Percentiles rank a stretch among this genome's conserved stretches.
These are phyloP conservation scores for Troglohyphantes excavatus DNA, from an alignment of 2,888 invertebrate species.

Conservation along the genomic window DNA sequence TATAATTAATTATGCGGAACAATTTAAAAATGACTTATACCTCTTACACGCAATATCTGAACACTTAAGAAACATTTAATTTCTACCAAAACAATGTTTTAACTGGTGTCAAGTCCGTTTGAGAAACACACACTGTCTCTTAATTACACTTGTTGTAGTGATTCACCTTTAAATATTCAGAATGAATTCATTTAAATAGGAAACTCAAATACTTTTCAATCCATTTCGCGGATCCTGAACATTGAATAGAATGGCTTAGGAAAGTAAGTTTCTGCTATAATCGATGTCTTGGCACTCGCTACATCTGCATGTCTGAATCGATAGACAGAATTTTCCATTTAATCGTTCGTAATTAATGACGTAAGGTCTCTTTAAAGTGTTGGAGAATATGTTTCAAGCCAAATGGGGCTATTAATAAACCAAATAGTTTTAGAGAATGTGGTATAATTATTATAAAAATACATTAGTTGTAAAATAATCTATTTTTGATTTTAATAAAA, in stretches of 20 bases:
- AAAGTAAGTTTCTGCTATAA: background rate
- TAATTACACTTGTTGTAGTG: background rate
- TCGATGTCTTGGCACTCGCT: background rate
- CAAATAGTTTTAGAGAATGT: no score
- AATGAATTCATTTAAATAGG: background rate
- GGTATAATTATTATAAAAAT: no score
- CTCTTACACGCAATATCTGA: no score
- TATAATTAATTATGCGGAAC: no score
- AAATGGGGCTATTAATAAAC: no score
- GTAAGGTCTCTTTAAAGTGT: background rate
- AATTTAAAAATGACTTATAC: no score
- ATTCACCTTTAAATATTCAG: background rate
- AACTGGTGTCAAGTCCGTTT: no score
- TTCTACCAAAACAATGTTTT: no score
- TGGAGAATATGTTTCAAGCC: background rate
- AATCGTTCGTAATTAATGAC: constrained; percentile 5
- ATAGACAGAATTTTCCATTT: constrained; percentile 1
- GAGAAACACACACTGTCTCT: background rate
- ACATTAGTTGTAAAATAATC: no score
- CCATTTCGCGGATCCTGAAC: no score
- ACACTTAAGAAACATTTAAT: no score
- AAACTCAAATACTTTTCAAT: constrained; percentile 3
- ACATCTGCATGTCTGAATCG: background rate
- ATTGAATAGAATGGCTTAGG: background rate
- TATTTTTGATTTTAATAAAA: no score